Conservation (phyloP, 2,113 vertebrate genomes). For the Machaerirhynchus nigripectus region DNA sequence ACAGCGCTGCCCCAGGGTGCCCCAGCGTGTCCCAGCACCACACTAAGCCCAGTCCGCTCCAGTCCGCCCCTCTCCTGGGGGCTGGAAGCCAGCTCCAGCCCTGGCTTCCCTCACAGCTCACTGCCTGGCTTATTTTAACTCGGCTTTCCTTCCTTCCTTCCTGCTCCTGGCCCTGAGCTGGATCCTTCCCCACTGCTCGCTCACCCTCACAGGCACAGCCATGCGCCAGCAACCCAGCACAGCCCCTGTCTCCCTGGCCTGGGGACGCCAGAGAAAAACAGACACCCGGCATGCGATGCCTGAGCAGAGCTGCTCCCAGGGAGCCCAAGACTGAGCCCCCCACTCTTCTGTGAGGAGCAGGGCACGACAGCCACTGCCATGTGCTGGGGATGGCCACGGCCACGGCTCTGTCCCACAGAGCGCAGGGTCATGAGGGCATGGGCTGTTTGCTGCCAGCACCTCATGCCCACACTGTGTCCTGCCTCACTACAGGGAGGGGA, state of each 20-base stretch:
- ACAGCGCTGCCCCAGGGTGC: not conserved
- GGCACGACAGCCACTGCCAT: not conserved
- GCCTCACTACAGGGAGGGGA: not conserved
- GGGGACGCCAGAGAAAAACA: not conserved
- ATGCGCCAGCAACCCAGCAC: not conserved
- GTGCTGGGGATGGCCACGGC: fast-evolving
- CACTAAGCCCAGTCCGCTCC: fast-evolving
- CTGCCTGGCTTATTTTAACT: slow-evolving; percentile 50
- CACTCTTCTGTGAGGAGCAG: fast-evolving
- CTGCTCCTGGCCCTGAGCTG: slow-evolving; percentile 23
- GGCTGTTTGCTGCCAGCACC: not conserved
- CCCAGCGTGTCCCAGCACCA: not conserved
- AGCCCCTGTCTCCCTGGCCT: not conserved
- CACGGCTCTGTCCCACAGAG: not conserved
- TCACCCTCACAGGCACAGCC: not conserved
- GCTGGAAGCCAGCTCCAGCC: not conserved
- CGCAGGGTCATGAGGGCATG: fast-evolving
- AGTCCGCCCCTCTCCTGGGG: not conserved
- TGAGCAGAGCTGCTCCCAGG: not conserved
- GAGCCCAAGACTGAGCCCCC: not conserved
- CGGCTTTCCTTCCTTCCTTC: slow-evolving; percentile 64
- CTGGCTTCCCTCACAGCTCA: not conserved
- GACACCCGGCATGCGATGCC: fast-evolving
- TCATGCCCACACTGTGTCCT: not conserved
- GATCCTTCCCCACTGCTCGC: not conserved